These are phyloP conservation scores for Rhaphigaster nebulosa DNA, from an alignment of 2,888 invertebrate genomes.

Conservation along the genomic window DNA sequence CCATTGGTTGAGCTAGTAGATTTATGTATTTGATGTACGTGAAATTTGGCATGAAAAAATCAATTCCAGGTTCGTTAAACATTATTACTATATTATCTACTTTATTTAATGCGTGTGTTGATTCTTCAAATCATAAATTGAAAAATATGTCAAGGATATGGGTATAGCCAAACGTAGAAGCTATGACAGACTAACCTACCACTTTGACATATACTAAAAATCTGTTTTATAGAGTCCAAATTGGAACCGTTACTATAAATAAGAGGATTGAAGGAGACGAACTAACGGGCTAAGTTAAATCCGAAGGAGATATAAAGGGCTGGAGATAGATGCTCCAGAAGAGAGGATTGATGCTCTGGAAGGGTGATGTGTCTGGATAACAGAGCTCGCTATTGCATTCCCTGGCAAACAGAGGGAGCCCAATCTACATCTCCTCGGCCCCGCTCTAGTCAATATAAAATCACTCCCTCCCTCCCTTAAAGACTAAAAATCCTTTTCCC, in stretches of 20 bases:
- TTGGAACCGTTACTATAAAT: slow-evolving; percentile 36
- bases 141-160: neutral
- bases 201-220: neutral
- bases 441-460: slow-evolving; percentile 56
- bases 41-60: too few species aligned
- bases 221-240: neutral
- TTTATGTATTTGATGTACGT: too few species aligned
- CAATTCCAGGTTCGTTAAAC: too few species aligned
- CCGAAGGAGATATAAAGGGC: slow-evolving; percentile 42
- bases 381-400: slow-evolving; percentile 58
- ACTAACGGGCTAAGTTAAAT: slow-evolving; percentile 45
- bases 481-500: slow-evolving; percentile 28
- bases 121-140: neutral
- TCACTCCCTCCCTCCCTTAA: slow-evolving; percentile 51
- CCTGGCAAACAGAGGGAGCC: slow-evolving; percentile 56
- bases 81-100: too few species aligned
- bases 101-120: too few species aligned
- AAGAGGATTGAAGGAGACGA: neutral
- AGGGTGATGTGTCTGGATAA: slow-evolving; percentile 58
- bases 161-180: neutral
- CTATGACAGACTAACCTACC: neutral
- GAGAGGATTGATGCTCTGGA: slow-evolving; percentile 55
- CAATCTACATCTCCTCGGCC: slow-evolving; percentile 39
- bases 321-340: slow-evolving; percentile 9
- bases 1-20: too few species aligned